Conservation (phyloP, 2,888 invertebrate genomes). For the Cantharis rufa region DNA sequence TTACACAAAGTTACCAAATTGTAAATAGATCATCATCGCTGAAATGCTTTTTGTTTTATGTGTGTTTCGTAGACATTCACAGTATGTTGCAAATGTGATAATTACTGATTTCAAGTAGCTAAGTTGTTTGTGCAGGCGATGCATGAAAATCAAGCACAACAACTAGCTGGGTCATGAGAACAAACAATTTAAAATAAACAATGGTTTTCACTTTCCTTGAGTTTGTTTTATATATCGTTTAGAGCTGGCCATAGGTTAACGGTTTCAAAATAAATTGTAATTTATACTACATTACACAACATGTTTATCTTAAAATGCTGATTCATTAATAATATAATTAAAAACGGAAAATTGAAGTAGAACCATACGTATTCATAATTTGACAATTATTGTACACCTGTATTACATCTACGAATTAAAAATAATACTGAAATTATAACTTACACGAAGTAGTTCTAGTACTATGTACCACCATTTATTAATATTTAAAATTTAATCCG, state of each 20-base stretch:
- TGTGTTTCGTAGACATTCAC: constrained; percentile 4
- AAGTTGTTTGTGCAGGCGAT: constrained; percentile 40
- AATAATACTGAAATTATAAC: too few species aligned
- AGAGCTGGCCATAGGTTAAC: constrained; percentile 33
- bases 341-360: neutral
- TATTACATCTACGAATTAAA: neutral
- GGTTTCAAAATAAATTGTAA: constrained; percentile 28
- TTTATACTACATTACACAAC: constrained; percentile 17
- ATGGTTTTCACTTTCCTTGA: constrained; percentile 55
- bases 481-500: too few species aligned
- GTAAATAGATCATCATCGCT: constrained; percentile 2
- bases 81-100: constrained; percentile 24
- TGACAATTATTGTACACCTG: neutral
- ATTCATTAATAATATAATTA: constrained; percentile 1
- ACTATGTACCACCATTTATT: too few species aligned
- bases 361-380: neutral
- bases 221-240: constrained; percentile 50
- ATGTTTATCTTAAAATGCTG: constrained; percentile 2
- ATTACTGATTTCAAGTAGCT: constrained; percentile 24
- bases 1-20: constrained; percentile 16
- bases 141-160: constrained; percentile 43
- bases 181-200: constrained; percentile 47
- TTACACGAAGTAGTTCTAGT: too few species aligned
- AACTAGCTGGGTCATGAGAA: constrained; percentile 41
- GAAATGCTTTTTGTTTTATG: constrained; percentile 9